Base-by-base conservation (phyloP, 2,888 invertebrate genomes). In the Monochamus alternatus region DNA sequence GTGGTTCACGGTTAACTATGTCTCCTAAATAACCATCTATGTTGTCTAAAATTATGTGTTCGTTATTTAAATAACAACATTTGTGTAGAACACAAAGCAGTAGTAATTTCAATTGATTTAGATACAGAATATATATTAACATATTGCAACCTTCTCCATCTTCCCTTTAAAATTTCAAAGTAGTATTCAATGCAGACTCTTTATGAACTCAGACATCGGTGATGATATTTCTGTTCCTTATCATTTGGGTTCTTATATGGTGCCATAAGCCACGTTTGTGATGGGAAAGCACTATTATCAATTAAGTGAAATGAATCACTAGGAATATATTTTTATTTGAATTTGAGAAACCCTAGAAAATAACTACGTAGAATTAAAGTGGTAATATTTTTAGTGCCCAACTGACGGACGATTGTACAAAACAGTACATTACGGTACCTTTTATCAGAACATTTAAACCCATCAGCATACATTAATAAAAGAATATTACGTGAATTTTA, bases 21-120 rank as follows among this genome's bases (percentile, higher is more conserved):
- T 38, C 38, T 5, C 38, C 38, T 38, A 38, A 38, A 38, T 38
- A 38, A 38, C 5, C 5, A 38, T 5, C 5, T 38, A 38, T 38
- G 38, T 10, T 58, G 8, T 14, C 7, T 7, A 58, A 14, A 14
- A 7, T 58, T 47, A 30, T 22, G 1, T 14, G 8, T 22, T 66
- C 66, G n/a, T 66, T 10, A n/a, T 66, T 66, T 66, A 66, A 51
- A 22, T 66, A 66, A 31, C 66, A 22, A 66, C 7, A 66, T 9
- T 66, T 58, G 44, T 69, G 69, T 10, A 69, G 59, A 9, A 69
- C 44, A 43, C 69, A 69, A 52, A n/a, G 69, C 69, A 38, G 44
- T 44, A 38, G 59, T 69, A 43, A 69, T 43, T 69, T 59, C 44
- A 7, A 69, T 59, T 8, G 69, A 12, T 43, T 69, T 69, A n/a